A percentile compares a stretch with the other conserved stretches of the same genome.
phyloP scores from a whole-genome alignment of 2,888 invertebrate species.

The Drosophila suboccidentalis region DNA sequence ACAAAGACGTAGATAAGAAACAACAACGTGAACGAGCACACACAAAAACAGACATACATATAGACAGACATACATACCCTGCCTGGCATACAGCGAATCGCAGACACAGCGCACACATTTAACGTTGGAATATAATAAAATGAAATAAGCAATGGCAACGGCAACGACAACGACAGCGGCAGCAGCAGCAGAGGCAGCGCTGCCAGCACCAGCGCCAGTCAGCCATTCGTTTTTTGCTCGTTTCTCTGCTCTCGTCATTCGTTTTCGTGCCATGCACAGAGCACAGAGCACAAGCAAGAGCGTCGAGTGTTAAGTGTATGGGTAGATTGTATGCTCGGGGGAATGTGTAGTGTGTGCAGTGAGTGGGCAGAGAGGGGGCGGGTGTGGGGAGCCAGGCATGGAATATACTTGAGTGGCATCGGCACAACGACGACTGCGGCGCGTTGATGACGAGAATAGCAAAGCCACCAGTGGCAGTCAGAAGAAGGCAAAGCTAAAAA shows the following conservation, averaged over 20 bases:
- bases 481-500: slow-evolving; percentile 55
- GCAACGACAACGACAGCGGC: slow-evolving; percentile 20
- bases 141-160: slow-evolving; percentile 58
- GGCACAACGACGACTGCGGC: slow-evolving; percentile 26
- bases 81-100: slow-evolving; percentile 22
- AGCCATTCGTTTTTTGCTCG: slow-evolving; percentile 64
- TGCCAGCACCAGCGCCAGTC: slow-evolving; percentile 44
- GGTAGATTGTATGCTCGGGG: slow-evolving; percentile 32
- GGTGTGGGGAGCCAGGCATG: slow-evolving; percentile 20
- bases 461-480: slow-evolving; percentile 54
- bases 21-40: slow-evolving; percentile 69
- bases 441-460: slow-evolving; percentile 73
- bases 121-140: slow-evolving; percentile 74
- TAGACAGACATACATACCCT: slow-evolving; percentile 32
- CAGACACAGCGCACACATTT: slow-evolving; percentile 40
- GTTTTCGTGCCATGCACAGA: slow-evolving; percentile 42
- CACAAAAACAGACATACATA: slow-evolving; percentile 13
- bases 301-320: slow-evolving; percentile 55
- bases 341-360: slow-evolving; percentile 9
- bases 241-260: slow-evolving; percentile 46
- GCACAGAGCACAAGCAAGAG: slow-evolving; percentile 41
- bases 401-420: slow-evolving; percentile 69
- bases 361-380: slow-evolving; percentile 3
- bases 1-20: slow-evolving; percentile 82
- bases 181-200: slow-evolving; percentile 16